phyloP scores from a whole-genome alignment of 1,140 invertebrate genomes.

The Goniozus legneri region DNA sequence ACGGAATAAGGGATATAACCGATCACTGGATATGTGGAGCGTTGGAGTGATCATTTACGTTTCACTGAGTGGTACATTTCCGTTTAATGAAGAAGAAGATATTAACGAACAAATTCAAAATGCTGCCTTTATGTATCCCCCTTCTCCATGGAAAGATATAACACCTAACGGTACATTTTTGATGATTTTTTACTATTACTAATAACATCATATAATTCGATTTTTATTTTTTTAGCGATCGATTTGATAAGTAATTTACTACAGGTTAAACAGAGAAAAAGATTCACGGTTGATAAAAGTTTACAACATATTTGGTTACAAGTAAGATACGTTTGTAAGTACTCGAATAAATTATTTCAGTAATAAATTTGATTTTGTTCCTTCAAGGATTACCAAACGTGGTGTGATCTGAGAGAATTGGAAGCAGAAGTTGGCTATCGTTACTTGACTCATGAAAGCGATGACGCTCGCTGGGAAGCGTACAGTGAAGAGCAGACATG shows the following conservation, averaged over 20 bases:
- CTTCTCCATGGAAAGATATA: constrained; percentile 97
- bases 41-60: constrained; percentile 98
- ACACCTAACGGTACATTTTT: constrained; percentile 80
- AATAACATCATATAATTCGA: constrained; percentile 14
- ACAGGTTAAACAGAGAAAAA: constrained; percentile 97
- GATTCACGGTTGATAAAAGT: constrained; percentile 96
- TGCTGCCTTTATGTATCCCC: constrained; percentile 99
- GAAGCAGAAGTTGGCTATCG: constrained; percentile 79
- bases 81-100: constrained; percentile 99
- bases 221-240: constrained; percentile 72
- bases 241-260: constrained; percentile 97
- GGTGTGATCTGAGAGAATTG: constrained; percentile 87
- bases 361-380: constrained; percentile 11
- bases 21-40: constrained; percentile 99
- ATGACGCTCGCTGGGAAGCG: constrained; percentile 85
- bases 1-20: constrained; percentile 97
- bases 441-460: constrained; percentile 94
- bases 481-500: constrained; percentile 49
- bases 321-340: constrained; percentile 54
- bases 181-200: constrained; percentile 1
- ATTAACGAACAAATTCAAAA: constrained; percentile 99
- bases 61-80: constrained; percentile 95
- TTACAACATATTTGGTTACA: constrained; percentile 92
- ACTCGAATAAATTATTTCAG: too few species aligned
- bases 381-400: constrained; percentile 87